Evolutionary conservation across 2,888 invertebrate genomes (phyloP).

Genomic region (Xestia c-nigrum): DNA sequence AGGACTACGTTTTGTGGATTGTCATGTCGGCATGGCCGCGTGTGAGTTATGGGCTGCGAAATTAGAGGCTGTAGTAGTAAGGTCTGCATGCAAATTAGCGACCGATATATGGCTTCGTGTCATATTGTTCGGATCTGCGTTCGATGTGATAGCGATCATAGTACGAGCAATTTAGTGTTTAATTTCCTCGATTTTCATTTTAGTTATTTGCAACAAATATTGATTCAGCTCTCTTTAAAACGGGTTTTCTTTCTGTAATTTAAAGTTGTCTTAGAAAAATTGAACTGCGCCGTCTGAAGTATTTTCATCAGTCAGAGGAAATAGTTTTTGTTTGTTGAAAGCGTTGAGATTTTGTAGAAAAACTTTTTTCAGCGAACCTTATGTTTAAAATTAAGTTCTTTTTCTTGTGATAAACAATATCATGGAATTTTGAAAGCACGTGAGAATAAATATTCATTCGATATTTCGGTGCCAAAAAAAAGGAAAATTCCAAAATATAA

Average conservation of each 20-base stretch:
- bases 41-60: slow-evolving; percentile 60
- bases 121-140: not conserved
- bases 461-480: not conserved
- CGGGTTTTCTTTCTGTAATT: not conserved
- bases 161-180: not conserved
- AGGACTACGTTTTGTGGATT: slow-evolving; percentile 60
- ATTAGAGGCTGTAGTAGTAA: slow-evolving; percentile 52
- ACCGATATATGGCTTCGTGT: slow-evolving; percentile 30
- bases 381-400: not conserved
- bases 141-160: not conserved
- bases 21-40: slow-evolving; percentile 62
- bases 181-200: not conserved
- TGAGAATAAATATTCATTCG: not conserved
- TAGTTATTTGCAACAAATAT: not conserved
- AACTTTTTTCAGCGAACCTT: not conserved
- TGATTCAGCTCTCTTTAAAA: not conserved
- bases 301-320: slow-evolving; percentile 1
- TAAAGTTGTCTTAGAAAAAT: not conserved
- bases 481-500: not conserved
- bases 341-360: not conserved
- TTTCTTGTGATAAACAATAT: not conserved
- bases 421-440: not conserved
- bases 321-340: not conserved
- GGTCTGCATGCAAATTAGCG: slow-evolving; percentile 47
- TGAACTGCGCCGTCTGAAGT: not conserved